A percentile compares a stretch with the other conserved stretches of the same genome.
Evolutionary conservation across 2,113 vertebrate species (phyloP).

Genomic region (Mus musculus): DNA sequence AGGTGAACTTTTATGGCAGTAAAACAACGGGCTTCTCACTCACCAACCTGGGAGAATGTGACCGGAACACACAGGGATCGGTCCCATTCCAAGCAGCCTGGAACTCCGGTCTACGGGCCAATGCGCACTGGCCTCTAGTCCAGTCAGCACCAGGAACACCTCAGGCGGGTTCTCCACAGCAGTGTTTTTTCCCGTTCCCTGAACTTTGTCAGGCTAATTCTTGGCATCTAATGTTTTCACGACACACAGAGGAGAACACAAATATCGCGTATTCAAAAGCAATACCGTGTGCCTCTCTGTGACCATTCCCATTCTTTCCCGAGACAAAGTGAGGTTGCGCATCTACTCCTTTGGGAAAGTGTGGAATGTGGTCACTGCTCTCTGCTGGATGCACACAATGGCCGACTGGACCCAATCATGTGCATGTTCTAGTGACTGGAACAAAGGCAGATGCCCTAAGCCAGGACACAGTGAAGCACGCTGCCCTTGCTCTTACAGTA

Average conservation of each 20-base stretch:
- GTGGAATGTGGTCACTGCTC: background rate
- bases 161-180: background rate
- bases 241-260: background rate
- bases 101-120: background rate
- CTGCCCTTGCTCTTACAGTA: background rate
- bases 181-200: background rate
- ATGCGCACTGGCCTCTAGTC: background rate
- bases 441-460: background rate
- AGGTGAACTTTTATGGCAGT: background rate
- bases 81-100: too few species aligned
- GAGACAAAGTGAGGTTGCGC: background rate
- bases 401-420: background rate
- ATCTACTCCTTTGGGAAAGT: background rate
- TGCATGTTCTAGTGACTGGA: background rate
- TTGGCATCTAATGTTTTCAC: conserved; percentile 20
- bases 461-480: background rate
- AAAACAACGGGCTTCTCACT: background rate
- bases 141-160: background rate
- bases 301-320: background rate
- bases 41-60: background rate
- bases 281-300: background rate
- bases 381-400: background rate
- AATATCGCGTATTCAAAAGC: background rate
- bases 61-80: background rate
- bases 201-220: background rate